These are phyloP conservation scores for Pseudanteris insignis DNA, from an alignment of 2,888 invertebrate genomes.

Conservation along the genomic window DNA sequence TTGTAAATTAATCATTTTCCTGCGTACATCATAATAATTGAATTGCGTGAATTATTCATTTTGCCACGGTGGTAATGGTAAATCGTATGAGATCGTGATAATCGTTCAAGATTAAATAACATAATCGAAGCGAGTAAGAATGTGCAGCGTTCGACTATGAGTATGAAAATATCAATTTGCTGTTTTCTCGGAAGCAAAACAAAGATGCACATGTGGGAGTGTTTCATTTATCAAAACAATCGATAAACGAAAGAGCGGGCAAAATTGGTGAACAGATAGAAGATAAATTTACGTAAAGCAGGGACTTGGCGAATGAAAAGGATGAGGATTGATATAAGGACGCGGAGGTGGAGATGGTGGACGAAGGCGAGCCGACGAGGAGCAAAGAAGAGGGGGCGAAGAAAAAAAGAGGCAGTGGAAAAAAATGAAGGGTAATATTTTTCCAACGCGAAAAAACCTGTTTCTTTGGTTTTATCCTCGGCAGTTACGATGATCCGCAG, in stretches of 20 bases:
- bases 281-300: slow-evolving; percentile 23
- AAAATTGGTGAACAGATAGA: slow-evolving; percentile 22
- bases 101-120: no score
- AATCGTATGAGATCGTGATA: no score
- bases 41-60: no score
- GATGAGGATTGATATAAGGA: neutral
- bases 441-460: slow-evolving; percentile 40
- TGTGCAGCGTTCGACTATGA: neutral
- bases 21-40: no score
- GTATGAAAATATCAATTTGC: slow-evolving; percentile 13
- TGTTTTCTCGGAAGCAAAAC: slow-evolving; percentile 8
- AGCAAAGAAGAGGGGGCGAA: neutral
- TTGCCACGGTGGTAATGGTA: no score
- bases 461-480: slow-evolving; percentile 38
- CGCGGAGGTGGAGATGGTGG: neutral
- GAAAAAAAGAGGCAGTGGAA: slow-evolving; percentile 21
- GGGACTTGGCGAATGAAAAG: neutral
- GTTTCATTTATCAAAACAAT: slow-evolving; percentile 25
- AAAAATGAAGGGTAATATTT: slow-evolving; percentile 40
- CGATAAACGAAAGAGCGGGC: slow-evolving; percentile 27
- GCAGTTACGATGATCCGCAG: slow-evolving; percentile 43
- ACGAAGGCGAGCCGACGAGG: neutral
- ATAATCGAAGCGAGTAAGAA: no score
- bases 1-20: no score
- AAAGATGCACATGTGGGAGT: neutral